Percentiles rank a stretch among this genome's conserved stretches.
Conservation (phyloP, 2,113 vertebrate species). For the Pelecanoides urinatrix region DNA sequence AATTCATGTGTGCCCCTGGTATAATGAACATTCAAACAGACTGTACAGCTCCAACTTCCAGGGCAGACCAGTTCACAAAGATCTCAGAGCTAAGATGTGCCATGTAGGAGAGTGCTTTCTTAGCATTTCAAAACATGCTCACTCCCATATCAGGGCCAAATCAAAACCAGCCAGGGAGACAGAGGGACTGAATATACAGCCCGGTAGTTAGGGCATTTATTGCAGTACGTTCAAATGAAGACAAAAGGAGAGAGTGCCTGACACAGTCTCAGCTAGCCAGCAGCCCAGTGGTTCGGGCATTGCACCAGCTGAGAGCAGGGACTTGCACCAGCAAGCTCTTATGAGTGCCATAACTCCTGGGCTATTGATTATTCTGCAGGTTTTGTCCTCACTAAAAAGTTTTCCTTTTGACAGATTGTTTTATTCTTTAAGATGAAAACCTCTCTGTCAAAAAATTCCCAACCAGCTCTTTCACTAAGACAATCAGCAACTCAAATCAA, state of each 20-base stretch:
- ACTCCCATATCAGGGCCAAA: not conserved
- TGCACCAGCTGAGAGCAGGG: not conserved
- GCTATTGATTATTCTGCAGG: not conserved
- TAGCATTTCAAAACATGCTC: not conserved
- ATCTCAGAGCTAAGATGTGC: not conserved
- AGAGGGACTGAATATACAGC: not conserved
- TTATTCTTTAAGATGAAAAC: constrained; percentile 22
- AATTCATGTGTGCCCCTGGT: not conserved
- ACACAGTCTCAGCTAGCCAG: not conserved
- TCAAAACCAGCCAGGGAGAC: not conserved
- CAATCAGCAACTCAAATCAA: constrained; percentile 53
- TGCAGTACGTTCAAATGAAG: not conserved
- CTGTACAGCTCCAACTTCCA: not conserved
- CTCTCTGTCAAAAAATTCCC: constrained; percentile 49
- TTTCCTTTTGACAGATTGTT: not conserved
- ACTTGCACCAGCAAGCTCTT: fast-evolving
- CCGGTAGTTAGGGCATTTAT: not conserved
- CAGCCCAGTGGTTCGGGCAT: fast-evolving
- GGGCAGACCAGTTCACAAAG: not conserved
- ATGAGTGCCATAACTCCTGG: not conserved
- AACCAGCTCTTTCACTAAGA: constrained; percentile 35
- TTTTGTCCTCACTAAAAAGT: not conserved
- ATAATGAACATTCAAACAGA: not conserved
- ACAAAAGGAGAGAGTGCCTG: not conserved
- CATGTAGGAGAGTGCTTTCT: not conserved